Evolutionary conservation across 2,113 vertebrate genomes (phyloP).

Genomic region (Leptobrachium ailaonicum): DNA sequence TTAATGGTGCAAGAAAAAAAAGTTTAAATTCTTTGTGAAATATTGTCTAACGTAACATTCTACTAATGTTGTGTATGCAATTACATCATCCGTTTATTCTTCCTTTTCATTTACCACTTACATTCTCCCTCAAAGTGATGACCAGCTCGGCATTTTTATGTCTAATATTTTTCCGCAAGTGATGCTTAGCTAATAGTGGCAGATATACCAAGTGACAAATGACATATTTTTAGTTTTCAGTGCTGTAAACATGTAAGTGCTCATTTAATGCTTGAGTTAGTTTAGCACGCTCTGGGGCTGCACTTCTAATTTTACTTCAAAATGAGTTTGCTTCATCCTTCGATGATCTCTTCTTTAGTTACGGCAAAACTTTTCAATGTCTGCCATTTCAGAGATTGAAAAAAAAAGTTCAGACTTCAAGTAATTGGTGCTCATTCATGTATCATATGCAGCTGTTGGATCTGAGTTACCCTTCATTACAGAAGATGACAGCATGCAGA

Average conservation of each 20-base stretch:
- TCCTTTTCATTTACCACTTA: conserved; percentile 15
- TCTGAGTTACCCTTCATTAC: not conserved
- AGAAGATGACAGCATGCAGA: not conserved
- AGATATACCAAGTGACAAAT: conserved; percentile 58
- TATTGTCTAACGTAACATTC: conserved; percentile 11
- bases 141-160: conserved; percentile 10
- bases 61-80: conserved; percentile 24
- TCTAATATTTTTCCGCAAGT: conserved; percentile 25
- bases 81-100: conserved; percentile 15
- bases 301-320: conserved; percentile 71
- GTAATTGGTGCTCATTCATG: conserved; percentile 16
- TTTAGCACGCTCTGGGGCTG: conserved; percentile 66
- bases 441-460: not conserved
- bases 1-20: not conserved
- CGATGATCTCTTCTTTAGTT: conserved; percentile 60
- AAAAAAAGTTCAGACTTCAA: conserved; percentile 5
- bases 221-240: conserved; percentile 65
- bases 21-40: conserved; percentile 16
- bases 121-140: conserved; percentile 8
- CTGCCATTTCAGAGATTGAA: not conserved
- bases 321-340: conserved; percentile 71
- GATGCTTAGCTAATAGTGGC: conserved; percentile 47
- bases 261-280: conserved; percentile 77
- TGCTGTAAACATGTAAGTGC: conserved; percentile 76
- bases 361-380: conserved; percentile 29